Percentiles rank a stretch among this genome's conserved stretches.
These are phyloP conservation scores for Cossypha niveicapilla DNA, from an alignment of 2,797 vertebrate species.

Conservation along the genomic window DNA sequence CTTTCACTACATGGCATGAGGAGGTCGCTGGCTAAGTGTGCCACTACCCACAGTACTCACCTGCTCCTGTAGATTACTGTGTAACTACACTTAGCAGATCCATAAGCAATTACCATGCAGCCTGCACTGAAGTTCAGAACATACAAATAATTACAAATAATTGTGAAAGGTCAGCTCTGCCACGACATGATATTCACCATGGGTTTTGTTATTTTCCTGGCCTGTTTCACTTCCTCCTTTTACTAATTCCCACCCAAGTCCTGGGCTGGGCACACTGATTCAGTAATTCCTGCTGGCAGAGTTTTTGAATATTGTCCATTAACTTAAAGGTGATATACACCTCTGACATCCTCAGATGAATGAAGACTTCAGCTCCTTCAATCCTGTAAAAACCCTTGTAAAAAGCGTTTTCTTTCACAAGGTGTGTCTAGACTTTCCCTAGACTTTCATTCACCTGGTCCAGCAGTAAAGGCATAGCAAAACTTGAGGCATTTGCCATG, in stretches of 20 bases:
- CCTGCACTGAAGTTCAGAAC: constrained; percentile 51
- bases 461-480: neutral
- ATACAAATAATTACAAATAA: constrained; percentile 30
- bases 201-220: neutral
- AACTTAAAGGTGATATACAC: neutral
- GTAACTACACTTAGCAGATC: constrained; percentile 49
- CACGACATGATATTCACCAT: neutral
- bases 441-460: neutral
- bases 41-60: neutral
- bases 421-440: neutral
- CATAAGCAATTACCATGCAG: constrained; percentile 39
- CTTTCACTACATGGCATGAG: neutral
- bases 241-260: neutral
- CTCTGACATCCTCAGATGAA: neutral
- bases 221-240: neutral
- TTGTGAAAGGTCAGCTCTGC: neutral
- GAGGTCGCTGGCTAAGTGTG: neutral
- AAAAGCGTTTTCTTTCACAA: neutral
- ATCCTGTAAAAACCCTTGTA: neutral
- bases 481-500: neutral
- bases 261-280: neutral
- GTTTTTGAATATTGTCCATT: neutral
- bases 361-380: neutral
- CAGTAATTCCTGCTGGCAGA: neutral
- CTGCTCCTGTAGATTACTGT: constrained; percentile 18